Conservation (phyloP, 2,888 invertebrate genomes). For the Kryphioiulus occultus region DNA sequence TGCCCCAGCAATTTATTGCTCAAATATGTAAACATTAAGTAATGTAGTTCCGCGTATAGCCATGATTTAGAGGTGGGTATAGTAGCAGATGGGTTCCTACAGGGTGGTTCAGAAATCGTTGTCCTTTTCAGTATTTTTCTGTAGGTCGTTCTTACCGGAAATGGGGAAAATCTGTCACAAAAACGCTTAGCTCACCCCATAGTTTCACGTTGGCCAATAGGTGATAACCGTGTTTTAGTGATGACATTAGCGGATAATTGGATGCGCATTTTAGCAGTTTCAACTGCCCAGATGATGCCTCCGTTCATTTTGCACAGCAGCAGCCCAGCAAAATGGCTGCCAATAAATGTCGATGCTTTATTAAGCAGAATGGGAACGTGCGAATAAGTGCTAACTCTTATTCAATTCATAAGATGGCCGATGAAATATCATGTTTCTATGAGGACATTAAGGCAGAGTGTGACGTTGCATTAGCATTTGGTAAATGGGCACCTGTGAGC, state of each 20-base stretch:
- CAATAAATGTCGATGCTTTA: not conserved
- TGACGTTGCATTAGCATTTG: not conserved
- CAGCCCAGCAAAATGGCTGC: not conserved
- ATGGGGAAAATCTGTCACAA: too few species aligned
- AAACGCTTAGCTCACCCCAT: too few species aligned
- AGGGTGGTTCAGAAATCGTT: too few species aligned
- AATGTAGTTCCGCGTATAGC: too few species aligned
- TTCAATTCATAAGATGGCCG: not conserved
- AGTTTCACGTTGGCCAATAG: not conserved
- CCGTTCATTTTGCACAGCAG: not conserved
- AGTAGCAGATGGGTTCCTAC: too few species aligned
- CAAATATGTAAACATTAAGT: too few species aligned
- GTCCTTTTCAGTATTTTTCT: too few species aligned
- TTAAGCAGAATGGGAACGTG: not conserved
- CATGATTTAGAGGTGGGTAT: too few species aligned
- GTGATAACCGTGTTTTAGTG: not conserved
- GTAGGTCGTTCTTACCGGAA: too few species aligned
- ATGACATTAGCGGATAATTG: not conserved
- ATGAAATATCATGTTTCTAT: not conserved
- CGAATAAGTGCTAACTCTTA: not conserved
- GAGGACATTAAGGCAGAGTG: not conserved
- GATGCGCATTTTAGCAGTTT: not conserved
- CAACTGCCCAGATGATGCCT: not conserved
- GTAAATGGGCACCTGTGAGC: not conserved
- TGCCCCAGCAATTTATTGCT: too few species aligned